Base-by-base conservation (phyloP, 2,888 invertebrate genomes). In the Eledona agricola region DNA sequence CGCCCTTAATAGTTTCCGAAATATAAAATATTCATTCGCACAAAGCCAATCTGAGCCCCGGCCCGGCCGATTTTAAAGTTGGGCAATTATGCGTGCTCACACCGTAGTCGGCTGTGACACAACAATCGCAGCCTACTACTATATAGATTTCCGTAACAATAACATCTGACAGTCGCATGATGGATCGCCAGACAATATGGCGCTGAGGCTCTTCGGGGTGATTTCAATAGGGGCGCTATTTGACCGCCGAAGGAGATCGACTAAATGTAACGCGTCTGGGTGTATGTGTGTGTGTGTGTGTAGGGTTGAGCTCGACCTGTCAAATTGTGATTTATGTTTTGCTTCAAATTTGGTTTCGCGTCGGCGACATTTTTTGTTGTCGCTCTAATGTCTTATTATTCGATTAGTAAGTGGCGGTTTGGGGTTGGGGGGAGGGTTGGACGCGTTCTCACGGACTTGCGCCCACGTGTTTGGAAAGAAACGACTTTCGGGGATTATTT, bases 11-110 rank as follows among this genome's bases (percentile, higher is more conserved):
- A 38, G 15, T 23, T 16, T 20, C 34, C 56, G 57, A 64, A 70
- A 72, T n/a, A n/a, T 75, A 72, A 75, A 74, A 75, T 74, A 74
- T 75, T 75, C 75, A 74, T 74, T 73, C 73, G 71, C 70, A 70
- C 70, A 72, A 72, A 73, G 71, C 73, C 72, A 71, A 71, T 72
- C 72, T 72, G 70, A 71, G 70, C 70, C 69, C 65, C 66, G 66
- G 26, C n/a, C n/a, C n/a, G n/a, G n/a, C n/a, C 67, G 69, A 71
- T 70, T 72, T 71, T 72, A 72, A 74, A 74, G 68, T 63, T 70
- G 64, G 62, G 72, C 72, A 74, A 75, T 76, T 76, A 76, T 75
- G 75, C 76, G 70, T 65, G 72, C 71, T 73, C 76, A 73, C 74
- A 72, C 65, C 61, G 66, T 62, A 67, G 61, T 63, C 66, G 62